These are phyloP conservation scores for Galeopsomyia nigrocyanea DNA, from an alignment of 2,888 invertebrate genomes.

Conservation along the genomic window DNA sequence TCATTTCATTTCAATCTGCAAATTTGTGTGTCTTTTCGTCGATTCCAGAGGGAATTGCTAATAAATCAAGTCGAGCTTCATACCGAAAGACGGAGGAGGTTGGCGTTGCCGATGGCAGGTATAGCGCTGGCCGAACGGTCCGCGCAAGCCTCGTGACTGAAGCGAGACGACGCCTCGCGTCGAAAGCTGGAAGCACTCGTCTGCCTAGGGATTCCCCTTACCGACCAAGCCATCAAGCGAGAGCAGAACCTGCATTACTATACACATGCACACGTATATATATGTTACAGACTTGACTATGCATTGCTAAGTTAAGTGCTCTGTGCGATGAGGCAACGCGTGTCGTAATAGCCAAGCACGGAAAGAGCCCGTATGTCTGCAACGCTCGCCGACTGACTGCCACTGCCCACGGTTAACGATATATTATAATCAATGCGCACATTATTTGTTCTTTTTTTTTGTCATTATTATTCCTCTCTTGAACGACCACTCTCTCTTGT, in stretches of 20 bases:
- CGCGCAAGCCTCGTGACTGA: background rate
- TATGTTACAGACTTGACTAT: background rate
- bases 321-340: constrained; percentile 39
- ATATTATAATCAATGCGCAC: too few species aligned
- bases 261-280: background rate
- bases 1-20: too few species aligned
- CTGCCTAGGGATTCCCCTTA: background rate
- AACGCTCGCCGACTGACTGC: background rate
- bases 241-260: too few species aligned
- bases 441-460: constrained; percentile 12
- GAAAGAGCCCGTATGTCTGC: background rate
- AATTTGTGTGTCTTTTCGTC: too few species aligned
- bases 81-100: background rate
- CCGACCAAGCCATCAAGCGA: background rate
- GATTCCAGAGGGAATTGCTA: too few species aligned
- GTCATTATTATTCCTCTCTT: background rate
- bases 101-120: constrained; percentile 26
- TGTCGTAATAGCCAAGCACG: constrained; percentile 21
- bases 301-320: constrained; percentile 24
- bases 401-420: background rate
- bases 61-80: too few species aligned
- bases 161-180: constrained; percentile 38
- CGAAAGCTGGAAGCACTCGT: background rate
- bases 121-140: background rate
- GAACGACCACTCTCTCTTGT: too few species aligned